Conservation (phyloP, 92 coral and sea anemone genomes). For the Scolanthus callimorphus region DNA sequence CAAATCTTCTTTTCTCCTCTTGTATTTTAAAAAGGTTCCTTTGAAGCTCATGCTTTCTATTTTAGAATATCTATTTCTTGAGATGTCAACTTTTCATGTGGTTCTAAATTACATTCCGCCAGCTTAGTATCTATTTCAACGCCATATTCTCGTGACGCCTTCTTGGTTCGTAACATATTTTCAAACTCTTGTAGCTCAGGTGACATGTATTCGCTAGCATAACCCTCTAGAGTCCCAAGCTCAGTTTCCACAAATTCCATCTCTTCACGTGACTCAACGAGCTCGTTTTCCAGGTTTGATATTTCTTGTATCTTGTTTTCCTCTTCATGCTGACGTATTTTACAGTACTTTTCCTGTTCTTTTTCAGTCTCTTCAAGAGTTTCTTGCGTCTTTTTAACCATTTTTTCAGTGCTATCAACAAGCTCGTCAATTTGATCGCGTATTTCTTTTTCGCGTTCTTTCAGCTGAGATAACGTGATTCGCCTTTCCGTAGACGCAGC, state of each 20-base stretch:
- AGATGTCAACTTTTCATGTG: background rate
- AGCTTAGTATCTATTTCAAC: slow-evolving; percentile 52
- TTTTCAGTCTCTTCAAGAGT: slow-evolving; percentile 7
- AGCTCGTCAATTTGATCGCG: background rate
- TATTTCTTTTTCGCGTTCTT: background rate
- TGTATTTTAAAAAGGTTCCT: slow-evolving; percentile 36
- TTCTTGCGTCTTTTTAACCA: background rate
- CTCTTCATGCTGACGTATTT: background rate
- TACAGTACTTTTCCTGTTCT: slow-evolving; percentile 1
- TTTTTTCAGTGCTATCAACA: background rate
- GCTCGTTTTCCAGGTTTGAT: slow-evolving; percentile 26
- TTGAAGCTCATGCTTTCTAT: slow-evolving; percentile 22
- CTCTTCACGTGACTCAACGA: slow-evolving; percentile 19
- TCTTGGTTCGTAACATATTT: slow-evolving; percentile 40
- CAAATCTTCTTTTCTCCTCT: slow-evolving; percentile 38
- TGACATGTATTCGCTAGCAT: slow-evolving; percentile 8
- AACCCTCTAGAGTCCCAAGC: slow-evolving; percentile 12
- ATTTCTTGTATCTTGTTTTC: slow-evolving; percentile 4
- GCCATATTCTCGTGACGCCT: slow-evolving; percentile 47
- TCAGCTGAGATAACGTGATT: background rate
- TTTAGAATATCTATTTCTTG: slow-evolving; percentile 4
- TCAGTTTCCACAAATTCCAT: slow-evolving; percentile 16
- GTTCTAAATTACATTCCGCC: slow-evolving; percentile 8
- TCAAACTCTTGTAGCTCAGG: slow-evolving; percentile 23
- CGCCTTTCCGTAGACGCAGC: slow-evolving; percentile 15